Conservation (phyloP, 2,888 invertebrate species). For the Neria commutata region DNA sequence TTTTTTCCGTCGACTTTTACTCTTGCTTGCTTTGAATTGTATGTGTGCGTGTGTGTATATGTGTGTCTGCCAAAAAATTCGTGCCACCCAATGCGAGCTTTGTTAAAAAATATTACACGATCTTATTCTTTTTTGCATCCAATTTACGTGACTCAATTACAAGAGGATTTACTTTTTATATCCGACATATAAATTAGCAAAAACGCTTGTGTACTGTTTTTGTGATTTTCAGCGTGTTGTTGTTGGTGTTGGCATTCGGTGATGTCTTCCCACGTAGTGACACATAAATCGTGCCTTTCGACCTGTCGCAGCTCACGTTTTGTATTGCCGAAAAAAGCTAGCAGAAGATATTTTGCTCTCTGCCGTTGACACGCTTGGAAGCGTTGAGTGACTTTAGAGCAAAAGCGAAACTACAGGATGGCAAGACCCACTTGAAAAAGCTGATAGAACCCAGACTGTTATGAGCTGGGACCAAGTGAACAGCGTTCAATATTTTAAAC, state of each 20-base stretch:
- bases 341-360: too few species aligned
- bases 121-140: conserved; percentile 30
- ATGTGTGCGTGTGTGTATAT: not conserved
- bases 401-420: too few species aligned
- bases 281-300: not conserved
- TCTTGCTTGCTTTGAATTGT: not conserved
- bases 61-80: not conserved
- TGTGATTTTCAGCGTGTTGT: conserved; percentile 17
- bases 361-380: too few species aligned
- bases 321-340: not conserved
- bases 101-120: conserved; percentile 26
- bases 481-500: too few species aligned
- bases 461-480: too few species aligned
- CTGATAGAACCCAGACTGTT: too few species aligned
- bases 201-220: conserved; percentile 15
- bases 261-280: not conserved
- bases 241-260: conserved; percentile 17
- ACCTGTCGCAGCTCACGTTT: not conserved
- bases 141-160: conserved; percentile 56
- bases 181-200: conserved; percentile 28
- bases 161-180: conserved; percentile 41
- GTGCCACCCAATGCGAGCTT: too few species aligned
- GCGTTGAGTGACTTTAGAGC: too few species aligned
- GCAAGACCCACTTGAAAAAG: too few species aligned
- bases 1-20: not conserved